Percentiles rank a stretch among this genome's conserved stretches.
phyloP scores from a whole-genome alignment of 1,140 invertebrate genomes.

The Platorchestia sp. region DNA sequence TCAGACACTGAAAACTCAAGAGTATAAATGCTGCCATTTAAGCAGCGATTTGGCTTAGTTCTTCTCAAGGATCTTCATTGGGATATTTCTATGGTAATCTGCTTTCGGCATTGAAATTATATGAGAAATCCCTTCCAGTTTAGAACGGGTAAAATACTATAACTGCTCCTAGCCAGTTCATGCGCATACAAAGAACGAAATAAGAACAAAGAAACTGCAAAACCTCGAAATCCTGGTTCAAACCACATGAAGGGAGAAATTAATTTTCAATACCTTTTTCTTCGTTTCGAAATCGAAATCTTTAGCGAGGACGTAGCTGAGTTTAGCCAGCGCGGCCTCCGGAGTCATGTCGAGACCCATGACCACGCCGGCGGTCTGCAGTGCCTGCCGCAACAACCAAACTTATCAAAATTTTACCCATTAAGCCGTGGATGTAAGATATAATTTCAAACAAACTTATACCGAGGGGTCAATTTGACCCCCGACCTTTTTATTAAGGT shows the following conservation, averaged over 20 bases:
- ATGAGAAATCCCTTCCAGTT: background rate
- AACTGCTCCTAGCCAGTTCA: background rate
- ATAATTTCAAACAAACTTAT: too few relatives aligned
- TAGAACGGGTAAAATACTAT: background rate
- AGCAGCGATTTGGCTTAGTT: background rate
- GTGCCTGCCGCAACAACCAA: conserved; percentile 68
- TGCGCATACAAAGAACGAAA: background rate
- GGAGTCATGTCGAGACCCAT: conserved; percentile 95
- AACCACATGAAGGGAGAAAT: background rate
- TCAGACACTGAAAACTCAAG: too few relatives aligned
- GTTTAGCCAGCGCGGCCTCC: conserved; percentile 92
- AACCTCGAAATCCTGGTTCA: background rate
- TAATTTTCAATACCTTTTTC: conserved; percentile 71
- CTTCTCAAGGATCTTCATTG: background rate
- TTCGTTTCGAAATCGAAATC: conserved; percentile 84
- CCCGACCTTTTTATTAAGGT: too few relatives aligned
- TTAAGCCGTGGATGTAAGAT: too few relatives aligned
- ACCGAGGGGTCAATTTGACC: too few relatives aligned
- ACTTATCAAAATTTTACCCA: background rate
- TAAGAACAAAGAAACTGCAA: background rate
- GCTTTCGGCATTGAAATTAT: too few relatives aligned
- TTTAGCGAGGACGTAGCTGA: conserved; percentile 91
- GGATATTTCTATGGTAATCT: too few relatives aligned
- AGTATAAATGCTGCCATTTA: background rate
- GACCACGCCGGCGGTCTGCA: conserved; percentile 81